Conservation (phyloP, 1,140 invertebrate genomes). For the Anastatus disparis region DNA sequence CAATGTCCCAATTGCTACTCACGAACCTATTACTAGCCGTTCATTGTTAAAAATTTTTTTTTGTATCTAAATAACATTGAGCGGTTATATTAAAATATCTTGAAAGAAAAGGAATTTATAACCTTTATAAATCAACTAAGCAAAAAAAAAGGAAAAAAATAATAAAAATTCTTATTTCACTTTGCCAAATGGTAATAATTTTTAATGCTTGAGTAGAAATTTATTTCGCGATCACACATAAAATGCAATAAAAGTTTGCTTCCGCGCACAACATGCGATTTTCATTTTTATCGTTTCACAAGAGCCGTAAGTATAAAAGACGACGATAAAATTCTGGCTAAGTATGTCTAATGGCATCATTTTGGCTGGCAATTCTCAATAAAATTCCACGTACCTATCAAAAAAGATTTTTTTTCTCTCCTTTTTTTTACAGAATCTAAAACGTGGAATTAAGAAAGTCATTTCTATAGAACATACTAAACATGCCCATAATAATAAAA, state of each 20-base stretch:
- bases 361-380: slow-evolving; percentile 50
- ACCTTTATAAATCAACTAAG: too few species aligned
- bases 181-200: slow-evolving; percentile 15
- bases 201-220: slow-evolving; percentile 16
- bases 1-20: too few species aligned
- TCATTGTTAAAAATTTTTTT: too few species aligned
- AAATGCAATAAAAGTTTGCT: slow-evolving; percentile 23
- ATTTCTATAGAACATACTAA: background rate
- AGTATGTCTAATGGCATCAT: slow-evolving; percentile 61
- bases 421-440: slow-evolving; percentile 52
- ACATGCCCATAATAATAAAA: slow-evolving; percentile 2
- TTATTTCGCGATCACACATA: slow-evolving; percentile 15
- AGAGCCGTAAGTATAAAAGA: slow-evolving; percentile 51
- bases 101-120: too few species aligned
- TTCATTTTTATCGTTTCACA: slow-evolving; percentile 43
- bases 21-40: too few species aligned
- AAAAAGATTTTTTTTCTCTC: background rate
- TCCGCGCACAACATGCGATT: slow-evolving; percentile 10
- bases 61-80: too few species aligned
- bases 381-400: slow-evolving; percentile 41
- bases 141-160: too few species aligned
- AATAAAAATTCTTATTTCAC: slow-evolving; percentile 11
- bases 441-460: slow-evolving; percentile 28
- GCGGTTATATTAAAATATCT: too few species aligned
- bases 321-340: slow-evolving; percentile 54